These are phyloP conservation scores for Caenorhabditis elegans DNA, from an alignment of 1,140 invertebrate genomes.

Conservation along the genomic window DNA sequence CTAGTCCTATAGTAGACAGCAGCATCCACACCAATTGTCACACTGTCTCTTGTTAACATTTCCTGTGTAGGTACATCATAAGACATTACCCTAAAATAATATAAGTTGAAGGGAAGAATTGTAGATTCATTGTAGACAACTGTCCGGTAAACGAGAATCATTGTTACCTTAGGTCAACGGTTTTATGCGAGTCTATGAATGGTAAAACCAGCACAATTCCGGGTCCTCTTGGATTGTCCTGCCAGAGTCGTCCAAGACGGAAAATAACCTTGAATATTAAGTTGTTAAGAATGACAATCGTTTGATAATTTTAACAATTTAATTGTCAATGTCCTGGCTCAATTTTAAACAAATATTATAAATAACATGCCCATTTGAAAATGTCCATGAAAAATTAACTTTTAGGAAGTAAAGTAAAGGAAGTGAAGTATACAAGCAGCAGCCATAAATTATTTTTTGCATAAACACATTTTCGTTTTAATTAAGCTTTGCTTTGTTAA, in stretches of 20 bases:
- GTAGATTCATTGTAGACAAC: background rate
- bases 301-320: too few species aligned
- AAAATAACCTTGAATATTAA: conserved; percentile 54
- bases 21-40: conserved; percentile 73
- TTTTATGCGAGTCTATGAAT: conserved; percentile 83
- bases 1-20: conserved; percentile 57
- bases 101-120: background rate
- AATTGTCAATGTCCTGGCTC: too few species aligned
- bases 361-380: too few species aligned
- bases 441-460: too few species aligned
- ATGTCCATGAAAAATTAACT: too few species aligned
- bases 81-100: conserved; percentile 73
- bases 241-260: conserved; percentile 52
- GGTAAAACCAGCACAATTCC: conserved; percentile 85
- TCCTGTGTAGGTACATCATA: conserved; percentile 93
- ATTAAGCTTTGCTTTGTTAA: too few species aligned
- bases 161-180: conserved; percentile 75
- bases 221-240: conserved; percentile 49
- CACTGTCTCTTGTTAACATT: conserved; percentile 86
- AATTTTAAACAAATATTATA: too few species aligned
- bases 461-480: too few species aligned
- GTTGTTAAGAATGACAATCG: too few species aligned
- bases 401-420: too few species aligned
- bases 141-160: too few species aligned
- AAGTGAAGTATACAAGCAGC: too few species aligned